Base-by-base conservation (phyloP, 2,888 invertebrate species). In the Thereva unica region DNA sequence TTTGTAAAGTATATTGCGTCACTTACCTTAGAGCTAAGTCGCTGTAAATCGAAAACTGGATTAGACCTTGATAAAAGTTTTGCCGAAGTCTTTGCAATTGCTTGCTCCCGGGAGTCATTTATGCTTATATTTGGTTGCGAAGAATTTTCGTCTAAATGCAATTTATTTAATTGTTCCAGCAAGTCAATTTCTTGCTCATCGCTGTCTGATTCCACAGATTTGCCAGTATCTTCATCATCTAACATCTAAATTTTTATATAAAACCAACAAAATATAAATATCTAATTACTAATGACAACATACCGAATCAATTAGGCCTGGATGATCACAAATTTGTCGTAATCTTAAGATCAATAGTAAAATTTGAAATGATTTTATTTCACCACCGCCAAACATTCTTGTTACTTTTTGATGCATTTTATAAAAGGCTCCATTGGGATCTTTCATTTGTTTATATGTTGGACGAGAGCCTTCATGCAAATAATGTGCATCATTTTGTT, bases 281-380 rank as follows among this genome's bases (percentile, higher is more conserved):
- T 42, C 45, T 67, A 23, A 23, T 23, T 23, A 2, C 23, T 23
- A 23, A 23, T 52, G 44, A 10, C 9, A 23, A 23, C n/a, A 8
- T 56, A 87, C 87, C 67, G 85, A 77, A 73, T 86, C 85, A 72
- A 95, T 91, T 10, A 97, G 84, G 0, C 89, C 89, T 38, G 95
- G 91, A 83, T 97, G 96, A 76, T 93, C 92, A 76, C 93, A 93
- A 68, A 93, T 88, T 78, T 98, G 97, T 0, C 97, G 85, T 67
- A 97, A 80, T 8, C 97, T 85, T 65, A 97, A 80, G 9, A 97
- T 78, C 2, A 96, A 83, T 0, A 95, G 91, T 71, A 97, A 81
- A 78, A 94, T 91, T 80, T 87, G 86, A 83, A 87, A 84, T 47
- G 86, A 84, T 76, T 86, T 83, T 61, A 86, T 85, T 72, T 87